Percentiles rank a stretch among this genome's conserved stretches.
phyloP scores from a whole-genome alignment of 2,113 vertebrate species.

The Strigops habroptila region DNA sequence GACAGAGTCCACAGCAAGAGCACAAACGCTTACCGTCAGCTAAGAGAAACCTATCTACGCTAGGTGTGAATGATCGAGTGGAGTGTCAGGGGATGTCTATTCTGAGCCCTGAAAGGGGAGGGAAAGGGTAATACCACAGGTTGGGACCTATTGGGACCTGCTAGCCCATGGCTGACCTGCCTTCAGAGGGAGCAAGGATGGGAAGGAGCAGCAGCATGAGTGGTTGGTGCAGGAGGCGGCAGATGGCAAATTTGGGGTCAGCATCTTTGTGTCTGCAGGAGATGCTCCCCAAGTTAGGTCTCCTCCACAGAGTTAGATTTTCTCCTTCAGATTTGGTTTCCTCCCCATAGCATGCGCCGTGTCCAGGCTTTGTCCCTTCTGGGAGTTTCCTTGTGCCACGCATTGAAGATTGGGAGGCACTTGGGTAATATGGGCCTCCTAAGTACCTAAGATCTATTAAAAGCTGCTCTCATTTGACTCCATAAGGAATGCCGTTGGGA shows the following conservation, averaged over 20 bases:
- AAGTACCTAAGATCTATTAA: background rate
- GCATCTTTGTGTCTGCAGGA: background rate
- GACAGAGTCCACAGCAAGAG: background rate
- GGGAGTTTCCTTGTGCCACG: background rate
- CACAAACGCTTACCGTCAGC: background rate
- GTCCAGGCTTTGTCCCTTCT: background rate
- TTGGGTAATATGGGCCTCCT: background rate
- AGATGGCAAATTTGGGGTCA: background rate
- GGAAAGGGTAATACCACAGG: fast-evolving
- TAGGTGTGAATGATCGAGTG: background rate
- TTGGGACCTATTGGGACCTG: background rate
- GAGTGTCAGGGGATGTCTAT: background rate
- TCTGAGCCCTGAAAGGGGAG: background rate
- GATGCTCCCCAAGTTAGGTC: background rate
- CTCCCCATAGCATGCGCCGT: fast-evolving
- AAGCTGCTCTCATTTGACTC: background rate
- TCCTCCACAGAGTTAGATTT: background rate
- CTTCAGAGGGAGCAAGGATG: background rate
- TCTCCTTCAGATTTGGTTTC: background rate
- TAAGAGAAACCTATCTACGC: background rate
- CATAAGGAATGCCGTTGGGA: background rate
- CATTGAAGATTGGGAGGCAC: background rate
- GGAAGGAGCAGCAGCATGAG: background rate
- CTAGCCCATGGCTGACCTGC: background rate
- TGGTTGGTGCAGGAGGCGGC: background rate